phyloP scores from a whole-genome alignment of 2,888 invertebrate genomes.

The Gerosis bhagava region DNA sequence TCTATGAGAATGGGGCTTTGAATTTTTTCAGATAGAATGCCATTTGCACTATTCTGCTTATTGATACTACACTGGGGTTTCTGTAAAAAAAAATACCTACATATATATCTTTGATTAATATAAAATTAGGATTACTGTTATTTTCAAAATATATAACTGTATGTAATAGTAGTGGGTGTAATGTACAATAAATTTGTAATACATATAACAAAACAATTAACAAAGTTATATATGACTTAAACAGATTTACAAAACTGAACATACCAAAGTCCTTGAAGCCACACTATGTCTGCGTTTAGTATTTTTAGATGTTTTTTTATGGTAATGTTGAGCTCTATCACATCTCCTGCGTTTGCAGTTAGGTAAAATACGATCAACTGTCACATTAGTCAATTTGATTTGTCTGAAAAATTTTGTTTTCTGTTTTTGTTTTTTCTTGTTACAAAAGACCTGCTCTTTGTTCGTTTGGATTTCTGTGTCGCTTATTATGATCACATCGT shows the following conservation, averaged over 20 bases:
- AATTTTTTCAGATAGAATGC: neutral
- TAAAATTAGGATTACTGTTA: neutral
- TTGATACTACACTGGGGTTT: neutral
- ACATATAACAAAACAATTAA: no score
- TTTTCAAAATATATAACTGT: neutral
- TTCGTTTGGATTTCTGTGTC: slow-evolving; percentile 7
- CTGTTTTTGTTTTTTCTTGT: slow-evolving; percentile 7
- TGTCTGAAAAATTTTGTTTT: slow-evolving; percentile 10
- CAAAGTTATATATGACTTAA: no score
- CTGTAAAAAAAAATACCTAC: neutral
- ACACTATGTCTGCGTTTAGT: slow-evolving; percentile 3
- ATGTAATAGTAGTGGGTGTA: no score
- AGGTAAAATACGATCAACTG: slow-evolving; percentile 6
- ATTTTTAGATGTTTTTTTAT: slow-evolving; percentile 2
- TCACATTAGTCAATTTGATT: slow-evolving; percentile 8
- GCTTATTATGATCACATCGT: slow-evolving; percentile 13
- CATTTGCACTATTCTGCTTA: neutral
- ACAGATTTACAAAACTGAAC: no score
- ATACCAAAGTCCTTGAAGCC: neutral
- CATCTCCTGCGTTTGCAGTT: slow-evolving; percentile 4
- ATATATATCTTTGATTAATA: no score
- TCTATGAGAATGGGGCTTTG: slow-evolving; percentile 10
- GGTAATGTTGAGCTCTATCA: neutral
- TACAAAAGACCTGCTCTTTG: neutral
- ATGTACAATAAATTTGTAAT: no score